Conservation (phyloP, 2,113 vertebrate species). For the Neoarius graeffei region DNA sequence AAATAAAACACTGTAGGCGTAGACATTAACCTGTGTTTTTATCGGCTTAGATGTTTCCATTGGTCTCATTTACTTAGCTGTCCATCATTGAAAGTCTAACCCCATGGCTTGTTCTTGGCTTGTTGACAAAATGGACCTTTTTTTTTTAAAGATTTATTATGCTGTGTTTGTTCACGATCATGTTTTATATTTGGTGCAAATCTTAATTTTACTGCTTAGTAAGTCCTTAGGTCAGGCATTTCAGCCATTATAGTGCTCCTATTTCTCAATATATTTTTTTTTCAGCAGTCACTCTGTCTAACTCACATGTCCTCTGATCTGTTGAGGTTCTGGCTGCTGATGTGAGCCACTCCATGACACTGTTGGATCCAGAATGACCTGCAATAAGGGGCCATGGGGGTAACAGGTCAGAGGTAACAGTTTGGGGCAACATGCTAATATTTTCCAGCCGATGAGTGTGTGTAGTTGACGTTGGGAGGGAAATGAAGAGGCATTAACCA, state of each 20-base stretch:
- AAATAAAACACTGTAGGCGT: not conserved
- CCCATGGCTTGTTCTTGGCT: conserved; percentile 1
- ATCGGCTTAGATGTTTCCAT: not conserved
- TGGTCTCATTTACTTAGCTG: conserved; percentile 10
- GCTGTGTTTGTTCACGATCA: not conserved
- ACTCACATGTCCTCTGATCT: conserved; percentile 79
- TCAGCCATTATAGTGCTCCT: not conserved
- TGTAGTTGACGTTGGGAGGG: not conserved
- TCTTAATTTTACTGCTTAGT: not conserved
- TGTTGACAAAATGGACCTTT: not conserved
- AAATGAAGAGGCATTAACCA: conserved; percentile 32
- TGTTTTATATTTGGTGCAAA: not conserved
- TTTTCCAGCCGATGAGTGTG: conserved; percentile 23
- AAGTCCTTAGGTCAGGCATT: not conserved
- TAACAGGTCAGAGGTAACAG: conserved; percentile 46
- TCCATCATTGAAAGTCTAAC: not conserved
- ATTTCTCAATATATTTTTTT: not conserved
- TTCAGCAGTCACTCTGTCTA: conserved; percentile 32
- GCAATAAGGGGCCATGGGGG: conserved; percentile 51
- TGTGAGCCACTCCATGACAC: conserved; percentile 74
- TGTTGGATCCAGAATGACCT: conserved; percentile 82
- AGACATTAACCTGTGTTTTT: not conserved
- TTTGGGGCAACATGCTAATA: conserved; percentile 64
- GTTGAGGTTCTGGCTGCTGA: conserved; percentile 79
- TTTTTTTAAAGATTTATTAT: not conserved